A percentile compares a stretch with the other conserved stretches of the same genome.
Conservation (phyloP, 2,113 vertebrate species). For the Elephantulus edwardii region DNA sequence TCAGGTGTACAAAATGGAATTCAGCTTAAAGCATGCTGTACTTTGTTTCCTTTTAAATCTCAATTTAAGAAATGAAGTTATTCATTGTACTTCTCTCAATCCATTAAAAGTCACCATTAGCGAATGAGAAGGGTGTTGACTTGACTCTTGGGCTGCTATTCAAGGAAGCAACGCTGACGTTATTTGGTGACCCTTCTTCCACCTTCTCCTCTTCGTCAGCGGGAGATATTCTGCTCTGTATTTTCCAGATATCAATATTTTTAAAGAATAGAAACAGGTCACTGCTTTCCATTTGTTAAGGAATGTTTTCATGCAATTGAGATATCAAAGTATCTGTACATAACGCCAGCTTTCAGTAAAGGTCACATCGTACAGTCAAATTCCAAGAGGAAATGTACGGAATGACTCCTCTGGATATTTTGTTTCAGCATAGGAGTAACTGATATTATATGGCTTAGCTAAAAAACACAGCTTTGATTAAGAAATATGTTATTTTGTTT, state of each 20-base stretch:
- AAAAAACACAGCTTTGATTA: constrained; percentile 26
- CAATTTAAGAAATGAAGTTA: constrained; percentile 31
- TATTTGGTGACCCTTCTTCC: not conserved
- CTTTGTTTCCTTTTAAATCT: constrained; percentile 41
- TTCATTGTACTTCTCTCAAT: constrained; percentile 43
- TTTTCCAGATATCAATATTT: not conserved
- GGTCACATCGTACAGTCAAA: constrained; percentile 57
- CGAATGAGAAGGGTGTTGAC: not conserved
- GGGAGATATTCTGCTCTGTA: constrained; percentile 27
- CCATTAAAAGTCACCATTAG: constrained; percentile 59
- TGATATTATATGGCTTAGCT: not conserved
- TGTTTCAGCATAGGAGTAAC: constrained; percentile 1
- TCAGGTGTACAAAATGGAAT: constrained; percentile 58
- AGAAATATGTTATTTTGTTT: constrained; percentile 6
- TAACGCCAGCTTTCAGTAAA: constrained; percentile 64
- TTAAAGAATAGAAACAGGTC: constrained; percentile 38
- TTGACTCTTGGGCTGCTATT: constrained; percentile 17
- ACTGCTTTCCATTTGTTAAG: constrained; percentile 64
- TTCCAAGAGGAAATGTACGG: constrained; percentile 11
- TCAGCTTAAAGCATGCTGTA: constrained; percentile 1
- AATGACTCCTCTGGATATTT: not conserved
- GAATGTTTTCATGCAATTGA: constrained; percentile 66
- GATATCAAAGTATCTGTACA: constrained; percentile 64
- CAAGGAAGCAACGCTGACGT: not conserved
- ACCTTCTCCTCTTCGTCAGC: not conserved